Evolutionary conservation across 1,140 invertebrate genomes (phyloP), one percentile per base, ranked within the genome.

Genomic region (Carposina sasakii): DNA sequence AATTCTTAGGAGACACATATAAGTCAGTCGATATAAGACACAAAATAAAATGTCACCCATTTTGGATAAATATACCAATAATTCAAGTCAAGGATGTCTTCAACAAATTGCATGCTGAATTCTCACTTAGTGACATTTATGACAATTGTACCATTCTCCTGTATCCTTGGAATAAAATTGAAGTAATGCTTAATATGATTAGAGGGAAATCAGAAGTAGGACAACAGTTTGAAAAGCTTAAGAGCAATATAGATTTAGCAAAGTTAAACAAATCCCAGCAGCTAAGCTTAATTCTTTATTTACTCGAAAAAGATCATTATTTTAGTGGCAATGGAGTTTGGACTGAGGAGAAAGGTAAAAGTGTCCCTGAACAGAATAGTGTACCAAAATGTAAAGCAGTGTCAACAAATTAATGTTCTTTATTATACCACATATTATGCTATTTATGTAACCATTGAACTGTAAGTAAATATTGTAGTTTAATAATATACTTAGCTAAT

Each of bases 301-400:
- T 81, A 31, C 65, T 88, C 22, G 87, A 88, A 64, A 87, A 76
- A 54, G 76, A 82, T 48, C 81, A 87, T 67, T 84, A 88, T 63
- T 88, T 87, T 67, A 78, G 67, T 57, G 86, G 86, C 24, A 85
- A 87, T 75, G 87, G 86, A 16, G 75, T 88, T 6, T 88, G 87
- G 86, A 69, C 53, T 52, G 78, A 81, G 52, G 69, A 74, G 33
- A 74, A 66, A 54, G 65, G 30, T 41, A 77, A 63, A 61, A 62
- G 10, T 4, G 12, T 45, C 15, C n/a, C n/a, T 13, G 4, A 16
- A 39, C n/a, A n/a, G 20, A 46, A 46, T 13, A 13, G 3, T 22
- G n/a, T n/a, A n/a, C n/a, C n/a, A n/a, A n/a, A n/a, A n/a, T n/a
- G n/a, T n/a, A n/a, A n/a, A n/a, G n/a, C n/a, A n/a, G n/a, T n/a